phyloP scores from a whole-genome alignment of 2,113 vertebrate species.

The Collichthys lucidus region DNA sequence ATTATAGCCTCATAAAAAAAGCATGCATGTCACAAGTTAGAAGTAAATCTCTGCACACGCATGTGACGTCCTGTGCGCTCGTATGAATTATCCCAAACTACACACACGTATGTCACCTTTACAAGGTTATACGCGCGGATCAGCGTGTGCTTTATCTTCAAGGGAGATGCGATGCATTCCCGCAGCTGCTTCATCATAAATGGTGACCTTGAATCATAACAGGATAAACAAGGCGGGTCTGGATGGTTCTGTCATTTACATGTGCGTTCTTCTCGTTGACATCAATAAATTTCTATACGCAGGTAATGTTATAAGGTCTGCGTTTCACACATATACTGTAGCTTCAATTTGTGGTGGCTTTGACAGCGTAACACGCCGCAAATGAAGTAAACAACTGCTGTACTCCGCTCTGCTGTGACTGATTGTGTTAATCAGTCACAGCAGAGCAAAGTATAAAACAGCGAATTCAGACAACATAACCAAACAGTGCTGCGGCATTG shows the following conservation, averaged over 20 bases:
- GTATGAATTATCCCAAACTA: constrained; percentile 46
- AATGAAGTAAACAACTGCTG: not conserved
- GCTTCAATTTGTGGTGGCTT: not conserved
- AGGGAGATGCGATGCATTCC: constrained; percentile 41
- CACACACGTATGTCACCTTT: constrained; percentile 21
- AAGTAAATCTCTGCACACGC: constrained; percentile 27
- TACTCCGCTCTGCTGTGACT: no score
- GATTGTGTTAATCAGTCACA: no score
- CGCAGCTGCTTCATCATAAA: constrained; percentile 14
- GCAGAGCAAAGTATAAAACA: not conserved
- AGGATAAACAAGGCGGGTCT: constrained; percentile 28
- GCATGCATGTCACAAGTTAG: not conserved
- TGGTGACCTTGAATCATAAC: constrained; percentile 58
- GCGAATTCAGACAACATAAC: not conserved
- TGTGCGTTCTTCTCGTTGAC: constrained; percentile 27
- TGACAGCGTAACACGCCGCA: not conserved
- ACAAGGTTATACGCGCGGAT: constrained; percentile 60
- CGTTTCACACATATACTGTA: not conserved
- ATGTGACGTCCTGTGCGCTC: not conserved
- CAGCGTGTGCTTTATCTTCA: constrained; percentile 26
- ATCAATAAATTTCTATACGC: constrained; percentile 44
- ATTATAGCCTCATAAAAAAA: constrained; percentile 4
- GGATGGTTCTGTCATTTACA: constrained; percentile 23
- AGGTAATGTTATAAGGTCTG: constrained; percentile 12
- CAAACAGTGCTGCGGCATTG: not conserved